Evolutionary conservation across 2,113 vertebrate species (phyloP).

Genomic region (Okapia johnstoni): DNA sequence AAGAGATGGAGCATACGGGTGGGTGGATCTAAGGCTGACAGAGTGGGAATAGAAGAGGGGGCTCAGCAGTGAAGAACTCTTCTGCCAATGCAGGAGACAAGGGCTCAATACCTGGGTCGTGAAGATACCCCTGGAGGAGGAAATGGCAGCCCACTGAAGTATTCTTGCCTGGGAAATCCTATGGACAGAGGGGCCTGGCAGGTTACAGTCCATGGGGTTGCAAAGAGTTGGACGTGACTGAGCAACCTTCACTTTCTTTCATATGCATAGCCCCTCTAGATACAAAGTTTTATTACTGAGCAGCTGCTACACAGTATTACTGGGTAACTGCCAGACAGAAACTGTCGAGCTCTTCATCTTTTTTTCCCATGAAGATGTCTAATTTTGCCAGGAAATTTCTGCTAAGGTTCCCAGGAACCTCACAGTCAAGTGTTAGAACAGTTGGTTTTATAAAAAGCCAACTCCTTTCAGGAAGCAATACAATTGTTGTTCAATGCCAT

Average conservation of each 20-base stretch:
- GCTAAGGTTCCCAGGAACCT: neutral
- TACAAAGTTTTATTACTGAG: neutral
- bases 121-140: neutral
- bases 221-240: neutral
- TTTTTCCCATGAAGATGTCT: neutral
- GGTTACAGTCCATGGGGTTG: neutral
- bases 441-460: neutral
- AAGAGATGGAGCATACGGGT: accelerated
- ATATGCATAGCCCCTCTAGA: neutral
- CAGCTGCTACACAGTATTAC: neutral
- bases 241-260: neutral
- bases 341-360: neutral
- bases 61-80: neutral
- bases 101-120: neutral
- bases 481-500: neutral
- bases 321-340: neutral
- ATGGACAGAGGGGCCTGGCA: neutral
- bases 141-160: neutral
- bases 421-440: neutral
- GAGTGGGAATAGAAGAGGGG: neutral
- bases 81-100: neutral
- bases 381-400: neutral
- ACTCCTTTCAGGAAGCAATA: neutral
- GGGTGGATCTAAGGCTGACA: neutral
- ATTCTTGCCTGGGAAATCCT: neutral